Conservation (phyloP, 2,797 vertebrate species). For the Lithobates sylvaticus region DNA sequence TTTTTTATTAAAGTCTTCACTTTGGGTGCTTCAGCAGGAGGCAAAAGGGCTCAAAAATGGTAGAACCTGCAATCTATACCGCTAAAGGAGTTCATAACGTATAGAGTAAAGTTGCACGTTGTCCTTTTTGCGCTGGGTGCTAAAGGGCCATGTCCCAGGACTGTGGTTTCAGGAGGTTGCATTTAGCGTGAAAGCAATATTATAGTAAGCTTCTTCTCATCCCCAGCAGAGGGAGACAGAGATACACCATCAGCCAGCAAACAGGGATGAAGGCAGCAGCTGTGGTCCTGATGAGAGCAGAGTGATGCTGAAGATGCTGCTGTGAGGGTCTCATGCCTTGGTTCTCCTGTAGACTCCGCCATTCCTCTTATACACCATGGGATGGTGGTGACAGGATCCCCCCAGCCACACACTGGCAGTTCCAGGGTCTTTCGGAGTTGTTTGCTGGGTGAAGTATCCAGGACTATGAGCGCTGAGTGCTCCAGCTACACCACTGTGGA, state of each 20-base stretch:
- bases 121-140: too few species aligned
- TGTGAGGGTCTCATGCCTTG: slow-evolving; percentile 1
- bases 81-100: too few species aligned
- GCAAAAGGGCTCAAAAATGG: too few species aligned
- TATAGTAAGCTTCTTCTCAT: not conserved
- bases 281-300: slow-evolving; percentile 35
- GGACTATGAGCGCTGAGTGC: slow-evolving; percentile 85
- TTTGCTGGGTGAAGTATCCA: slow-evolving; percentile 1
- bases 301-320: slow-evolving; percentile 9
- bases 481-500: slow-evolving; percentile 83
- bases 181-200: too few species aligned
- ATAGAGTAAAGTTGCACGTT: too few species aligned
- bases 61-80: too few species aligned
- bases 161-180: too few species aligned
- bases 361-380: not conserved
- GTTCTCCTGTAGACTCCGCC: not conserved
- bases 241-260: not conserved
- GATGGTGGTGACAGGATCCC: not conserved
- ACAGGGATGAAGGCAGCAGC: not conserved
- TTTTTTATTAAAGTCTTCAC: too few species aligned
- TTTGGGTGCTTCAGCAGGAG: too few species aligned
- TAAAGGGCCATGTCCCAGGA: too few species aligned
- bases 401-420: too few species aligned
- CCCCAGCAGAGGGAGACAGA: slow-evolving; percentile 54
- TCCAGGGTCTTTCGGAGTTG: not conserved